phyloP scores from a whole-genome alignment of 2,113 vertebrate species.

The Dasyprocta punctata region DNA sequence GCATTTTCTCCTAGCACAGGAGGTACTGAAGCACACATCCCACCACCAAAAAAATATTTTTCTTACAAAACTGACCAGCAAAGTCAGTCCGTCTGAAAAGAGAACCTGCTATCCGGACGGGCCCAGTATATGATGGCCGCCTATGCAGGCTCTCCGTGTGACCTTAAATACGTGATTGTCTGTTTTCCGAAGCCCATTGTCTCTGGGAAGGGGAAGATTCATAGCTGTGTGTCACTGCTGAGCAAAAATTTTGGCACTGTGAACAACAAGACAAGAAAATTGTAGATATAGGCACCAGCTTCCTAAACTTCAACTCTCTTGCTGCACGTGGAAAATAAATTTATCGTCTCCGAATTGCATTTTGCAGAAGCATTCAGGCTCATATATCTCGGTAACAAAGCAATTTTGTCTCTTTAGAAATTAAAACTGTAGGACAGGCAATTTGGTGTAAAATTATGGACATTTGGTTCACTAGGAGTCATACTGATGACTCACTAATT shows the following conservation, averaged over 20 bases:
- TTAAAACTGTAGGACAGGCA: constrained; percentile 13
- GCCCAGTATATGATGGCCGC: background rate
- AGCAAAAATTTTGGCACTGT: constrained; percentile 2
- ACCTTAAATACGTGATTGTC: background rate
- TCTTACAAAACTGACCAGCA: constrained; percentile 13
- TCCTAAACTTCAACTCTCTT: constrained; percentile 9
- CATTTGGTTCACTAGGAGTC: constrained; percentile 21
- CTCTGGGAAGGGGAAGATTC: background rate
- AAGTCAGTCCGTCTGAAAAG: background rate
- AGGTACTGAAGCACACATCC: background rate
- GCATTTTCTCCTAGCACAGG: background rate
- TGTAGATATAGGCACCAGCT: background rate
- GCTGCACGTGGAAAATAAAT: constrained; percentile 22
- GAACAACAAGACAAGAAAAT: background rate
- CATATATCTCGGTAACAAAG: constrained; percentile 21
- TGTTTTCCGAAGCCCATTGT: constrained; percentile 56
- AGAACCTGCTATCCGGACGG: background rate
- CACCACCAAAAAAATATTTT: constrained; percentile 11
- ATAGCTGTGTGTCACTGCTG: background rate
- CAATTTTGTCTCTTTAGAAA: constrained; percentile 31
- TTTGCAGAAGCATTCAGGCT: background rate
- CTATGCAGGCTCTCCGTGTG: background rate
- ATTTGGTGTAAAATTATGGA: constrained; percentile 35
- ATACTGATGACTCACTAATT: constrained; percentile 1
- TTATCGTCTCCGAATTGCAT: background rate